These are phyloP conservation scores for Chondrilla cf. caribensis DNA, from an alignment of 37 sponge, comb jelly and placozoan species.

Conservation along the genomic window DNA sequence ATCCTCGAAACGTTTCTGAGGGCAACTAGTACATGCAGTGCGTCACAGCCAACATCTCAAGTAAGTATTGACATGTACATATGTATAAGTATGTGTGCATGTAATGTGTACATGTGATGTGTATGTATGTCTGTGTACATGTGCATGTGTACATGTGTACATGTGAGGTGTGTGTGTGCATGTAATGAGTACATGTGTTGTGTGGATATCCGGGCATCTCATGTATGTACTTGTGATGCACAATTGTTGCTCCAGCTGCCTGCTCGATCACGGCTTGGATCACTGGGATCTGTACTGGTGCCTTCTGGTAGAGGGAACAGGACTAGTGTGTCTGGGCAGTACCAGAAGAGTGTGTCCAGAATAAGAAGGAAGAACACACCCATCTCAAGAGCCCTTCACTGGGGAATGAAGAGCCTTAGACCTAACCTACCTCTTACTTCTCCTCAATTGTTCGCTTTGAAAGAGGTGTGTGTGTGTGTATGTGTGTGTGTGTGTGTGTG, in stretches of 20 bases:
- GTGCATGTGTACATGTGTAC: not conserved
- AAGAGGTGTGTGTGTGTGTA: constrained; percentile 47
- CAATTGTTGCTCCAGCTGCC: constrained; percentile 10
- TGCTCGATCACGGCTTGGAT: constrained; percentile 42
- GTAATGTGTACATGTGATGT: constrained; percentile 1
- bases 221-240: too few species aligned
- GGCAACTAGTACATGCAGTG: not conserved
- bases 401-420: constrained; percentile 85
- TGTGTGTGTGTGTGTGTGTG: constrained; percentile 7
- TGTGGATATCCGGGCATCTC: too few species aligned
- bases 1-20: not conserved
- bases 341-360: not conserved
- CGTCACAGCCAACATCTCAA: constrained; percentile 10
- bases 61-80: constrained; percentile 3
- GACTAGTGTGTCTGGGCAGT: not conserved
- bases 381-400: constrained; percentile 68
- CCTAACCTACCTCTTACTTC: constrained; percentile 68
- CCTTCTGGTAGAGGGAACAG: not conserved
- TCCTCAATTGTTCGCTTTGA: constrained; percentile 50
- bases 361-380: constrained; percentile 34
- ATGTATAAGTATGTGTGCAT: constrained; percentile 7
- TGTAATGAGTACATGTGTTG: too few species aligned
- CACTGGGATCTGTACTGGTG: constrained; percentile 21
- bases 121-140: not conserved
- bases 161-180: too few species aligned